A percentile compares a stretch with the other conserved stretches of the same genome.
phyloP scores from a whole-genome alignment of 2,888 invertebrate genomes.

The Acanthosoma haemorrhoidale region DNA sequence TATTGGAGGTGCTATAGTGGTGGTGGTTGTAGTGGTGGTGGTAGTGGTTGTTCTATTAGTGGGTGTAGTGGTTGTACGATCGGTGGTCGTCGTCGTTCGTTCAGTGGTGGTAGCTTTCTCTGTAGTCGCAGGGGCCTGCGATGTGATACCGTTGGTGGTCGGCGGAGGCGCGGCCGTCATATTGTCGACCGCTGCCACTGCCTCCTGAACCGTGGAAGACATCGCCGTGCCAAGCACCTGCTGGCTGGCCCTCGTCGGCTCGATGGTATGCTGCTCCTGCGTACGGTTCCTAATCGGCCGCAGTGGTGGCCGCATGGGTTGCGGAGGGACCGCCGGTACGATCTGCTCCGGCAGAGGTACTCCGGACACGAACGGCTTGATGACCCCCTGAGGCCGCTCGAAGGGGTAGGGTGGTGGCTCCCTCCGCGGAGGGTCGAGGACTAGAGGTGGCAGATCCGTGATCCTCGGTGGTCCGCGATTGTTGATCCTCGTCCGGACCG shows the following conservation, averaged over 20 bases:
- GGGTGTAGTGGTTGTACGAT: neutral
- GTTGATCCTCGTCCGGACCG: slow-evolving; percentile 73
- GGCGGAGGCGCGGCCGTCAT: slow-evolving; percentile 12
- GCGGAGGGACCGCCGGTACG: slow-evolving; percentile 52
- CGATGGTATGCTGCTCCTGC: slow-evolving; percentile 21
- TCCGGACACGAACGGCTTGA: slow-evolving; percentile 59
- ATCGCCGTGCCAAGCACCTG: neutral
- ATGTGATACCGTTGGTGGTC: neutral
- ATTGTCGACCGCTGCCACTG: slow-evolving; percentile 31
- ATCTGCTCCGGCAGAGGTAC: slow-evolving; percentile 70
- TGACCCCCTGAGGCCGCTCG: slow-evolving; percentile 47
- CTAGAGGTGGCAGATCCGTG: slow-evolving; percentile 66
- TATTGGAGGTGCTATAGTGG: slow-evolving; percentile 32
- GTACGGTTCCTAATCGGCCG: slow-evolving; percentile 31
- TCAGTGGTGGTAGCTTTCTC: slow-evolving; percentile 14
- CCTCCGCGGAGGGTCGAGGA: slow-evolving; percentile 55
- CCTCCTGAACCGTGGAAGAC: slow-evolving; percentile 38
- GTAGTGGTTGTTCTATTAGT: slow-evolving; percentile 27
- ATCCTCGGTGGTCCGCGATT: slow-evolving; percentile 85
- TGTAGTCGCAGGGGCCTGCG: neutral
- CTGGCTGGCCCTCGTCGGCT: slow-evolving; percentile 2
- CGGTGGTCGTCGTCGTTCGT: slow-evolving; percentile 6
- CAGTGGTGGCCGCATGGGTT: slow-evolving; percentile 33
- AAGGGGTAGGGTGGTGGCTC: slow-evolving; percentile 63
- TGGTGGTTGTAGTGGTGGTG: slow-evolving; percentile 31